These are phyloP conservation scores for Motacilla tschutschensis DNA, from an alignment of 2,113 vertebrate genomes.

Conservation along the genomic window DNA sequence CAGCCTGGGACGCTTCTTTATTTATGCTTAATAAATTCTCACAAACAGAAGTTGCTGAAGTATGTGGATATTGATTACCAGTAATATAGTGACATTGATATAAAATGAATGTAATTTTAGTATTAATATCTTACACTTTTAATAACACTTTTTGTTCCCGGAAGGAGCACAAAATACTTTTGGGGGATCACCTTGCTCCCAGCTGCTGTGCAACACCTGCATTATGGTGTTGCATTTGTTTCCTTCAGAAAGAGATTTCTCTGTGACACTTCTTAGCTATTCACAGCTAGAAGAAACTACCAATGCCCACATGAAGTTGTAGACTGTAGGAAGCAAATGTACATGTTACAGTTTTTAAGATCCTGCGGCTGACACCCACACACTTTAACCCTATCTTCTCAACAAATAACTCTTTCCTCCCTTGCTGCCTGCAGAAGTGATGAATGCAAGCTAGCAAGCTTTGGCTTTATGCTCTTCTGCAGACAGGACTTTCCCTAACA, in stretches of 20 bases:
- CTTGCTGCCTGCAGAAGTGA: background rate
- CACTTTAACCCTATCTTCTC: background rate
- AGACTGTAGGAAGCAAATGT: background rate
- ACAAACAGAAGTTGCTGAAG: constrained; percentile 21
- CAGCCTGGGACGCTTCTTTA: background rate
- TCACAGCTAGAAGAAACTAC: background rate
- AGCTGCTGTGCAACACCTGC: background rate
- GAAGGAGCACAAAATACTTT: background rate
- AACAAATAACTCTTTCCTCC: background rate
- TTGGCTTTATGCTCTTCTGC: background rate
- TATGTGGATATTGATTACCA: constrained; percentile 32
- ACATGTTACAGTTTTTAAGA: background rate
- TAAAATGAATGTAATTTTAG: constrained; percentile 4
- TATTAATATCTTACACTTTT: background rate
- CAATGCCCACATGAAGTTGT: background rate
- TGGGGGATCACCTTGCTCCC: rapidly evolving
- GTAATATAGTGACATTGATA: background rate
- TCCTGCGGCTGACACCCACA: background rate
- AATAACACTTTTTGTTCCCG: background rate
- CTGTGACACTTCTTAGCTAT: background rate
- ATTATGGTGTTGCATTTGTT: background rate
- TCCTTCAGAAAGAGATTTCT: background rate
- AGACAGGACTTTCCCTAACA: constrained; percentile 12
- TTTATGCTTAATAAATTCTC: constrained; percentile 19
- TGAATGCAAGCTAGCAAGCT: background rate